Evolutionary conservation across 2,113 vertebrate genomes (phyloP), one percentile per base, ranked within the genome.

Genomic region (Ammodytes dubius): DNA sequence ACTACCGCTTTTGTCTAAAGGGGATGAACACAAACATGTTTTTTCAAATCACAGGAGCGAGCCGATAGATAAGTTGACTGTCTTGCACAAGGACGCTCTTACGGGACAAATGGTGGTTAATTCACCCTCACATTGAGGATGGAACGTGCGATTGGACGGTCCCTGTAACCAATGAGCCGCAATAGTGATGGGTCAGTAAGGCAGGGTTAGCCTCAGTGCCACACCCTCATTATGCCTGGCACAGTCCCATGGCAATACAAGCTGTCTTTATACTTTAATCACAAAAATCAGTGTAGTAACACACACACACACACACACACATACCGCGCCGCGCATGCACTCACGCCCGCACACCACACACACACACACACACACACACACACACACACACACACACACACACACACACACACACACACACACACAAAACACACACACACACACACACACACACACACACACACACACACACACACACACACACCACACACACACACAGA

Each of bases 261-360:
- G 74, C 81, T 59, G 74, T 85, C 85, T 82, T 90, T 89, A 89
- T 19, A 61, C 80, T 90, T 85, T 90, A 89, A 91, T 90, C 79
- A 84, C 73, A 81, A 70, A 76, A 76, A 75, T 35, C 65, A 79
- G 19, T 74, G 42, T 46, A 73, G 79, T 73, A 66, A 86, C 58
- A 58, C 69, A 12, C 83, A 14, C 53, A 40, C 75, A 70, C 43
- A 19, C 13, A 56, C 70, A 81, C 75, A 66, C 76, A 86, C 58
- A 58, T n/a, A n/a, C n/a, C n/a, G n/a, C n/a, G n/a, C n/a, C n/a
- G n/a, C n/a, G n/a, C n/a, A n/a, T n/a, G n/a, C n/a, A n/a, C n/a
- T n/a, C n/a, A n/a, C n/a, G n/a, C n/a, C n/a, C n/a, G n/a, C 69
- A 12, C 83, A 14, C n/a, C 53, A 40, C 75, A 70, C 43, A 19